Base-by-base conservation (phyloP, 2,888 invertebrate species). In the Andrena camellia region DNA sequence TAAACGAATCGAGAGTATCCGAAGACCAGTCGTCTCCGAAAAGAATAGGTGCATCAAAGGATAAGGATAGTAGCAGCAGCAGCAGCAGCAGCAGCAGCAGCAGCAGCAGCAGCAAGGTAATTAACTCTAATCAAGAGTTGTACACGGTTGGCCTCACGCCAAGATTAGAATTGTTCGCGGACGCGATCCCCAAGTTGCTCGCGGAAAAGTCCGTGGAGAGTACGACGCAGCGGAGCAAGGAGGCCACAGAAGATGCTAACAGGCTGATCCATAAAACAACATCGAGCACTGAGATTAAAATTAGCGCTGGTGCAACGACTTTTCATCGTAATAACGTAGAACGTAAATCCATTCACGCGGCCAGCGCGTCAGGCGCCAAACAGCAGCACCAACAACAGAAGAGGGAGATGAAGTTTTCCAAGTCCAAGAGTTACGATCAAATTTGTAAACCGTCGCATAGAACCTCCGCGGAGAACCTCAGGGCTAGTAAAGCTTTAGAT, bases 61-160 rank as follows among this genome's bases (percentile, higher is more conserved):
- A 89, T 50, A 13, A 35, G 35, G 35, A 35, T 10, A 10, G 10
- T 42, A 35, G 26, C 26, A 26, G 26, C 26, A 31, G 31, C 3
- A 31, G 31, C 31, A 31, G 31, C 31, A 70, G 70, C 17, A 90
- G 5, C 6, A 31, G 31, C 31, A 31, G 42, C 13, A 42, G 42
- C 42, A 42, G 35, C 33, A 33, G 7, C 33, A 70, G 68, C 17
- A 90, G 87, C 31, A 93, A 90, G 33, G 86, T 89, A 10, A 78
- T 89, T 0, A 90, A 90, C 82, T 85, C 90, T 0, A 92, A 92
- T 33, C 89, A 85, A 67, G 93, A 94, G 72, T 77, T 94, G 42
- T 94, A 93, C 63, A 89, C 91, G 0, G 90, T 94, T 7, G 93
- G 90, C 29, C 87, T 94, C 2, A 94, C 94, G 4, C 93, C 94